Conservation (phyloP, 2,113 vertebrate species). For the Calyptomena viridis region DNA sequence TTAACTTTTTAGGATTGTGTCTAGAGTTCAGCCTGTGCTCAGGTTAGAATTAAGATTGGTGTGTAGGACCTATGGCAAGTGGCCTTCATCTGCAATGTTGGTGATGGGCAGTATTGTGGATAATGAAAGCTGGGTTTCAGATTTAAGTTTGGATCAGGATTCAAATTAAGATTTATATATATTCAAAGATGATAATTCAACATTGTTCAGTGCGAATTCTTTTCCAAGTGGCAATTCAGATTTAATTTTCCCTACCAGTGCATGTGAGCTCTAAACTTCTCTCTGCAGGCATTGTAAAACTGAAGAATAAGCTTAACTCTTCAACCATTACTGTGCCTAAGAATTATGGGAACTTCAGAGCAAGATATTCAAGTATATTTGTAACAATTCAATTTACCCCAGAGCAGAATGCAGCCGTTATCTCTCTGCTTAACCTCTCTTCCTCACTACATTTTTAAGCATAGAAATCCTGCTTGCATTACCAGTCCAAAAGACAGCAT, state of each 20-base stretch:
- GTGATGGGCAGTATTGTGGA: background rate
- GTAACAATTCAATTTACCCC: background rate
- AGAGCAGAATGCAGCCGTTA: background rate
- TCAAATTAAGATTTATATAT: background rate
- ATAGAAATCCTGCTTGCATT: background rate
- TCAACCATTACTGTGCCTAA: background rate
- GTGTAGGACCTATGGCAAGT: background rate
- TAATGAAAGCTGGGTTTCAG: background rate
- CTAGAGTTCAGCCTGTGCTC: background rate
- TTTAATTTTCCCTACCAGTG: background rate
- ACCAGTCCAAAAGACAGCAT: background rate
- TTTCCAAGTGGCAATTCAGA: background rate
- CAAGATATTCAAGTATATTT: background rate
- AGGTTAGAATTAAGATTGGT: background rate
- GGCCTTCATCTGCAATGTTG: background rate
- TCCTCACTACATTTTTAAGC: background rate
- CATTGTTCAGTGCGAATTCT: background rate
- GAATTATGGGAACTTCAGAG: background rate
- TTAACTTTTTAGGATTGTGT: background rate
- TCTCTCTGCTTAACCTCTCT: background rate
- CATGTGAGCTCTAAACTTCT: background rate
- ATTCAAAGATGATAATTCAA: background rate
- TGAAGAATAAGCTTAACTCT: background rate
- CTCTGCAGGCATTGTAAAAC: background rate
- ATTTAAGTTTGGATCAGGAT: background rate